Evolutionary conservation across 2,113 vertebrate genomes (phyloP), one percentile per base, ranked within the genome.

Genomic region (Tursiops truncatus): DNA sequence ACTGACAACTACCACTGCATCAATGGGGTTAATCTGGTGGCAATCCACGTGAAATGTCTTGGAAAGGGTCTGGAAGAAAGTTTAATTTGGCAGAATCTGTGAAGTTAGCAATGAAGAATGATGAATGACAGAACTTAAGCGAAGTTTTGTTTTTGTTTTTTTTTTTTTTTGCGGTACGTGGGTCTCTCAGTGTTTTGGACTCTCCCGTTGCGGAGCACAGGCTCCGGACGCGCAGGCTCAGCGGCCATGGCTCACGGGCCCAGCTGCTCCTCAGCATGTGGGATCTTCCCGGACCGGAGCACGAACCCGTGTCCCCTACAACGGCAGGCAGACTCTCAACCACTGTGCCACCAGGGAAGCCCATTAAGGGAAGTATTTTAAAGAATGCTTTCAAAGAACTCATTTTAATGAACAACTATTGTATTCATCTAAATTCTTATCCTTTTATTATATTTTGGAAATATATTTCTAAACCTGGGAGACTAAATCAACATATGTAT

Each of bases 401-500:
- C 15, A 50, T 77, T 95, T 93, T 80, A 47, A 91, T 65, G 62
- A 94, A 73, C 20, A 95, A 81, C 81, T 67, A 63, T 36, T 83
- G 0, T 68, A 62, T 17, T 93, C 77, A 76, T 70, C 26, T 81
- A 81, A 89, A 93, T 44, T 92, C 41, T 73, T 89, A 84, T 65
- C 8, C 38, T 79, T 93, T 94, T 74, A 76, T 26, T 92, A 10
- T 86, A 63, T 53, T 93, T 94, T 88, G 28, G 44, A 96, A 96
- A 38, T 53, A 25, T 47, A 82, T 94, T 94, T 83, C 65, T 93
- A 94, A 92, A 53, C 53, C 62, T 83, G 28, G 38, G 13, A 81
- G 67, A 89, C 20, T 80, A 77, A 65, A 60, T 91, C 73, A 95
- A 86, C 70, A 70, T 77, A 76, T 76, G 62, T 53, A 85, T 77